These are phyloP conservation scores for Amphipyra berbera DNA, from an alignment of 2,888 invertebrate species.

Conservation along the genomic window DNA sequence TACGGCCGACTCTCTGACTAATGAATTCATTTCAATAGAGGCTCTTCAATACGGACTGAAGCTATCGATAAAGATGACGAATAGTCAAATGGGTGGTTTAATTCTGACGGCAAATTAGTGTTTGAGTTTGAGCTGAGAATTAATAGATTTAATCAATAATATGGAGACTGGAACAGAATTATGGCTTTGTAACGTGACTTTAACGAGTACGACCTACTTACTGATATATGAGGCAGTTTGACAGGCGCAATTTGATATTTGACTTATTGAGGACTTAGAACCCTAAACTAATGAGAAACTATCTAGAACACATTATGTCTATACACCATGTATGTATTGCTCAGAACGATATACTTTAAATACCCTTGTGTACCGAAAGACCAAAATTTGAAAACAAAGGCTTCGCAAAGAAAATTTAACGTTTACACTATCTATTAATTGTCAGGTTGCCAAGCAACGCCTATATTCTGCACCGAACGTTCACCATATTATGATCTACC, in stretches of 20 bases:
- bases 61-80: constrained; percentile 66
- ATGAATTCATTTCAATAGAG: constrained; percentile 81
- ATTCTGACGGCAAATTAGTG: constrained; percentile 49
- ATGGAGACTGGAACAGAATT: constrained; percentile 4
- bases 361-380: too few relatives aligned
- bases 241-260: constrained; percentile 15
- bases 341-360: too few relatives aligned
- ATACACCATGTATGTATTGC: too few relatives aligned
- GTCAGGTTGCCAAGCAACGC: constrained; percentile 50
- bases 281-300: constrained; percentile 7
- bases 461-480: constrained; percentile 43
- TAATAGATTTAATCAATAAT: constrained; percentile 46
- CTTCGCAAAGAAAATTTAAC: constrained; percentile 14
- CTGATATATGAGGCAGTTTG: constrained; percentile 9
- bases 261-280: constrained; percentile 8
- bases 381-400: background rate
- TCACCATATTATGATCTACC: constrained; percentile 46
- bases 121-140: constrained; percentile 31
- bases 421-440: constrained; percentile 38
- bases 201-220: constrained; percentile 13
- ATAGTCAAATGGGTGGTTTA: constrained; percentile 56
- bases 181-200: constrained; percentile 5
- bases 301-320: constrained; percentile 7
- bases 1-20: constrained; percentile 74
- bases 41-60: constrained; percentile 58